Percentiles rank a stretch among this genome's conserved stretches.
Conservation (phyloP, 2,113 vertebrate genomes). For the Corythoichthys intestinalis region DNA sequence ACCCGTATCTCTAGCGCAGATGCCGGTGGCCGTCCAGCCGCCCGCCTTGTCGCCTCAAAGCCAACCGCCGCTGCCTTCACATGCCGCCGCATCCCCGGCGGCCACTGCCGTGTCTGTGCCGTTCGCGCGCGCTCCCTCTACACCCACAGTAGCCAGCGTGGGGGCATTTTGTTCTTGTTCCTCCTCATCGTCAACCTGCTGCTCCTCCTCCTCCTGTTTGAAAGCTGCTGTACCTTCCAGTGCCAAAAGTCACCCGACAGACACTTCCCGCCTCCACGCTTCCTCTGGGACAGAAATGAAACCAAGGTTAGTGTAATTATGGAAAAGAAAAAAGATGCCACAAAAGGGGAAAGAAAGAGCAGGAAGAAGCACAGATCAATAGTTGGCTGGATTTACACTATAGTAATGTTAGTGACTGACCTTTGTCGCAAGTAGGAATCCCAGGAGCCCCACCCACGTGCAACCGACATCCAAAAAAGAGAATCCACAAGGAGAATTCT, state of each 20-base stretch:
- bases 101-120: slow-evolving; percentile 33
- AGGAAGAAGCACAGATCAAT: slow-evolving; percentile 22
- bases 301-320: slow-evolving; percentile 29
- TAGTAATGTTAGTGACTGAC: neutral
- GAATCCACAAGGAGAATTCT: too few species aligned
- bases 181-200: slow-evolving; percentile 55
- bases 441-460: neutral
- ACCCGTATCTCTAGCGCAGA: slow-evolving; percentile 61
- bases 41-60: slow-evolving; percentile 53
- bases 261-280: slow-evolving; percentile 63
- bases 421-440: neutral
- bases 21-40: slow-evolving; percentile 44
- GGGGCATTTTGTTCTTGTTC: slow-evolving; percentile 56
- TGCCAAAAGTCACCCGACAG: slow-evolving; percentile 69
- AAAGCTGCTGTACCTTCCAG: slow-evolving; percentile 67
- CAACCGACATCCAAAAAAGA: too few species aligned
- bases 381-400: slow-evolving; percentile 14
- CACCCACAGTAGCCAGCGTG: slow-evolving; percentile 31
- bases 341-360: slow-evolving; percentile 21
- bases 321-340: slow-evolving; percentile 20
- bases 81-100: slow-evolving; percentile 45
- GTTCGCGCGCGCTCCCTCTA: slow-evolving; percentile 23
- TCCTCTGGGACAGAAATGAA: slow-evolving; percentile 71
- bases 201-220: slow-evolving; percentile 57
- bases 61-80: slow-evolving; percentile 62